phyloP scores from a whole-genome alignment of 2,888 invertebrate species.

The Rhabditoides inermis region DNA sequence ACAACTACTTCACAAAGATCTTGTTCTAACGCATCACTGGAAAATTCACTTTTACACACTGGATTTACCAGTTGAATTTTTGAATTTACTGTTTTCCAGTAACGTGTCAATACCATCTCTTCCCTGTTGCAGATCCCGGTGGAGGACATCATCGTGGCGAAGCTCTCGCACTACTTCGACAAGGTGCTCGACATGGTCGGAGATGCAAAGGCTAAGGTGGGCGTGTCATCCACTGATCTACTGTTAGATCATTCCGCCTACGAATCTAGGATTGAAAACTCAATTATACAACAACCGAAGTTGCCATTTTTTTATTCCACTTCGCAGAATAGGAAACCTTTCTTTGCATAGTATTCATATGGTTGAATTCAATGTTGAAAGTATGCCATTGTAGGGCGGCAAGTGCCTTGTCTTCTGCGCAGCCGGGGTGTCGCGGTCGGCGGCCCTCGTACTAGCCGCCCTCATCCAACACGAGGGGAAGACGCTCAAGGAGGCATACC shows the following conservation, averaged over 20 bases:
- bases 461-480: conserved; percentile 20
- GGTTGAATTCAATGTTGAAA: not conserved
- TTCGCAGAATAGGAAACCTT: no score
- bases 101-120: no score
- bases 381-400: conserved; percentile 15
- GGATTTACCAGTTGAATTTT: not conserved
- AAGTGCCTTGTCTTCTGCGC: conserved; percentile 27
- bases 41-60: not conserved
- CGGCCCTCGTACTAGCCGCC: conserved; percentile 22
- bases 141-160: conserved; percentile 20
- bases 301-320: no score
- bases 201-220: conserved; percentile 25
- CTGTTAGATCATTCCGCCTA: no score
- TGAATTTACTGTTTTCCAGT: no score
- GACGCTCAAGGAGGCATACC: conserved; percentile 25
- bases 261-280: no score
- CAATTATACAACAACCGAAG: no score
- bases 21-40: not conserved
- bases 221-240: not conserved
- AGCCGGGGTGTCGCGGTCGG: conserved; percentile 29
- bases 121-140: conserved; percentile 25
- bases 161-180: conserved; percentile 25
- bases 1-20: no score
- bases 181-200: conserved; percentile 24
- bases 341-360: not conserved